A percentile compares a stretch with the other conserved stretches of the same genome.
Evolutionary conservation across 2,113 vertebrate species (phyloP).

Genomic region (Poeciliopsis occidentalis): DNA sequence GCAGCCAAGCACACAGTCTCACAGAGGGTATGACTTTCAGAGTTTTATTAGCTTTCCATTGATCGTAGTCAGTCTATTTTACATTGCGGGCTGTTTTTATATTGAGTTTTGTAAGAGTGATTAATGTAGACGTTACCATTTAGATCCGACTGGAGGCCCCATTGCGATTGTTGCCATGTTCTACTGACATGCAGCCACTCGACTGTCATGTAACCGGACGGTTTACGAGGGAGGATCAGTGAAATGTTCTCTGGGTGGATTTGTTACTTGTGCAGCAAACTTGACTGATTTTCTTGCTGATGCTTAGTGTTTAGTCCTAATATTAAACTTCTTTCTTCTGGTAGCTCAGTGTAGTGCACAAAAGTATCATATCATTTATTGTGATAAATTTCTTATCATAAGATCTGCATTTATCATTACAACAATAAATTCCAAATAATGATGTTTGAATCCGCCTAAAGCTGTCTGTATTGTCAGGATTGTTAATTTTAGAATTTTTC

Average conservation of each 20-base stretch:
- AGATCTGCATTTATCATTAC: too few relatives aligned
- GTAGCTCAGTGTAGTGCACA: background rate
- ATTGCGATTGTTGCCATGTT: constrained; percentile 28
- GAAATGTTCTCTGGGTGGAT: background rate
- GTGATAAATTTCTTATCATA: too few relatives aligned
- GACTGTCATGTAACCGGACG: background rate
- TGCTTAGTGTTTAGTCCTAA: too few relatives aligned
- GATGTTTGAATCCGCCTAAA: too few relatives aligned
- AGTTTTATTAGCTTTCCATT: constrained; percentile 12
- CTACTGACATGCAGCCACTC: constrained; percentile 4
- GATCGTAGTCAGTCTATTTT: constrained; percentile 18
- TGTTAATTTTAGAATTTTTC: too few relatives aligned
- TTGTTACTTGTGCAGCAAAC: too few relatives aligned
- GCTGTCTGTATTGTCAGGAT: too few relatives aligned
- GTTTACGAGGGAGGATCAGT: background rate
- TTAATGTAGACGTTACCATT: constrained; percentile 28
- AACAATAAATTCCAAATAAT: too few relatives aligned
- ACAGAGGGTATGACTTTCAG: constrained; percentile 8
- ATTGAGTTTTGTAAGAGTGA: constrained; percentile 29
- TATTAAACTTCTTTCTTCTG: background rate
- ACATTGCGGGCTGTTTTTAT: constrained; percentile 33
- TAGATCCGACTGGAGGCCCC: constrained; percentile 7
- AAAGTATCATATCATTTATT: too few relatives aligned
- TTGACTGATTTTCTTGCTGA: too few relatives aligned
- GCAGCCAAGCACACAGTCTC: background rate